These are phyloP conservation scores for Larimichthys polyactis DNA, from an alignment of 2,113 vertebrate species.

Conservation along the genomic window DNA sequence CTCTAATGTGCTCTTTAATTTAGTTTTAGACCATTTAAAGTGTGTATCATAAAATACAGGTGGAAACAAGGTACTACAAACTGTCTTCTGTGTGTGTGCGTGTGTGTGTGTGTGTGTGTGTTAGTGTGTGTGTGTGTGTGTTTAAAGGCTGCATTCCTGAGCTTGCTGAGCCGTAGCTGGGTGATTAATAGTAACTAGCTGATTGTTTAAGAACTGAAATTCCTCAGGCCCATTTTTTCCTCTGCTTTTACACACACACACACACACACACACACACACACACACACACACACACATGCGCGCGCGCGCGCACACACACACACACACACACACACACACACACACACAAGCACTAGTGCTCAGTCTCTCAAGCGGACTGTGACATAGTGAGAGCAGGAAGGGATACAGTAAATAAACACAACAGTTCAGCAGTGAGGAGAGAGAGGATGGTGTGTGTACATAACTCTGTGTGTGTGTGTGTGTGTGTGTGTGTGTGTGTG, in stretches of 20 bases:
- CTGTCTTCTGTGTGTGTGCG: neutral
- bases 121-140: slow-evolving; percentile 35
- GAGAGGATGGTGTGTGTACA: neutral
- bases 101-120: neutral
- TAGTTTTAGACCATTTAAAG: slow-evolving; percentile 1
- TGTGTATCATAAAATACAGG: neutral
- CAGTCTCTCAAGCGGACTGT: slow-evolving; percentile 5
- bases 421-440: neutral
- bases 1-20: neutral
- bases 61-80: neutral
- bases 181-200: slow-evolving; percentile 85
- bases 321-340: neutral
- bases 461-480: too few relatives aligned
- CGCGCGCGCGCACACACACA: too few relatives aligned
- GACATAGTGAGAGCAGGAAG: slow-evolving; percentile 28
- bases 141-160: slow-evolving; percentile 89
- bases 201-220: slow-evolving; percentile 80
- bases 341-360: neutral
- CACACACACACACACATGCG: neutral
- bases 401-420: slow-evolving; percentile 24
- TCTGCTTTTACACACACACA: slow-evolving; percentile 25
- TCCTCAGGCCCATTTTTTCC: slow-evolving; percentile 65
- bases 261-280: neutral
- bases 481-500: neutral
- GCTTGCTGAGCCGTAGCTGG: slow-evolving; percentile 83